Evolutionary conservation across 2,797 vertebrate genomes (phyloP), one percentile per base, ranked within the genome.

Genomic region (Aselliscus stoliczkanus): DNA sequence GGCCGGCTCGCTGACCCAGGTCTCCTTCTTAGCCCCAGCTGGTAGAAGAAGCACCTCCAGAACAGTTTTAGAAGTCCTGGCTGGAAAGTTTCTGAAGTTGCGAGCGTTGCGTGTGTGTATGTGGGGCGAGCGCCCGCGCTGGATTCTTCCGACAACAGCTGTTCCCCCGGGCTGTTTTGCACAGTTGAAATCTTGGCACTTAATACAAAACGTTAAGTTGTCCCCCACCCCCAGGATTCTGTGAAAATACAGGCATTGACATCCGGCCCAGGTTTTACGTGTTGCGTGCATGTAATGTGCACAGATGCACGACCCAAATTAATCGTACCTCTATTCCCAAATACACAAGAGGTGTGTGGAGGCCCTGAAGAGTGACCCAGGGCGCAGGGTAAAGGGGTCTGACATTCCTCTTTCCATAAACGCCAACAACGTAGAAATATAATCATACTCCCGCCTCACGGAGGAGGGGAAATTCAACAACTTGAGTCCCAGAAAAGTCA

Each of bases 161-260:
- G 95, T 70, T 93, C 73, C 56, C 64, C 18, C 0, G 50, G 64
- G 60, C 97, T 90, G 96, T 96, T 91, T 84, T 83, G 84, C 85
- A 93, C 50, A 80, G 80, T 73, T 27, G 93, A 95, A 93, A 7
- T 77, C 77, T 60, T 96, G 93, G 94, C 88, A 97, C 85, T 93
- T 93, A 72, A 81, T 31, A 90, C 76, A 81, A 89, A 95, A 90
- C 58, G 2, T 92, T 79, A 94, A 73, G 50, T 84, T 88, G 88
- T 90, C 47, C 25, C 12, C 5, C 47, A 37, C 58, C 39, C 64
- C 75, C 7, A 15, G 25, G 27, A 23, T 88, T 97, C 94, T 92
- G 77, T 67, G 92, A 92, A 96, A 94, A 93, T 73, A 92, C 58
- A 91, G 62, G 90, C 75, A 65, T 6, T 6, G 39, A 84, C 77